phyloP scores from a whole-genome alignment of 1,140 invertebrate genomes.

The Metopolophium dirhodum region DNA sequence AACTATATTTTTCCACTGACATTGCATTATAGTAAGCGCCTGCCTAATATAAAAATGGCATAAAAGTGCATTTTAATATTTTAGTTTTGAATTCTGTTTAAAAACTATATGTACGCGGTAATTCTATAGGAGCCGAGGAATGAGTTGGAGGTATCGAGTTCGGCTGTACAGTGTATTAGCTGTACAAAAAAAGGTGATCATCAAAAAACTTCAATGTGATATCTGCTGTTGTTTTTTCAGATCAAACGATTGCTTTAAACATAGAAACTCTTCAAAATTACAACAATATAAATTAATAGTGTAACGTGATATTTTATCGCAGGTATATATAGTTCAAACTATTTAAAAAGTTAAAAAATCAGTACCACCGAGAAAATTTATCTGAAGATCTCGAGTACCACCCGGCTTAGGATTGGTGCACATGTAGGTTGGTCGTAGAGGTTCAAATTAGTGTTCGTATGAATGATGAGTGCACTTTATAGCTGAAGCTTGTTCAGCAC shows the following conservation, averaged over 20 bases:
- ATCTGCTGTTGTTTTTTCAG: neutral
- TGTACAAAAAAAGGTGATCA: neutral
- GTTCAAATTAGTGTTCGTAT: neutral
- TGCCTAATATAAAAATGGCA: too few species aligned
- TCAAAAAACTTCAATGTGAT: neutral
- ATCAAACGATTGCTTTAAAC: neutral
- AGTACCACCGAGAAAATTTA: neutral
- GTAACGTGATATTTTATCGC: neutral
- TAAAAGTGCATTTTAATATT: too few species aligned
- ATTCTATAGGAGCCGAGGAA: neutral
- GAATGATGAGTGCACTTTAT: neutral
- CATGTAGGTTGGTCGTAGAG: neutral
- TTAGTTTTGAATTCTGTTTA: neutral
- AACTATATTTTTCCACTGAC: too few species aligned
- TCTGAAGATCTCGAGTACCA: neutral
- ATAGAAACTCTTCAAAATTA: neutral
- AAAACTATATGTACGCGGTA: neutral
- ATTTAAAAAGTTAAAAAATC: neutral
- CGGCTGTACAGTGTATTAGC: neutral
- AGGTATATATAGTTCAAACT: neutral
- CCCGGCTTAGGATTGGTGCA: neutral
- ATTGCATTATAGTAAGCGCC: too few species aligned
- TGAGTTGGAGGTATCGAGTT: neutral
- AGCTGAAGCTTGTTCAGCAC: neutral
- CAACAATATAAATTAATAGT: neutral